Evolutionary conservation across 1,140 invertebrate species (phyloP).

Genomic region (Elymnias hypermnestra): DNA sequence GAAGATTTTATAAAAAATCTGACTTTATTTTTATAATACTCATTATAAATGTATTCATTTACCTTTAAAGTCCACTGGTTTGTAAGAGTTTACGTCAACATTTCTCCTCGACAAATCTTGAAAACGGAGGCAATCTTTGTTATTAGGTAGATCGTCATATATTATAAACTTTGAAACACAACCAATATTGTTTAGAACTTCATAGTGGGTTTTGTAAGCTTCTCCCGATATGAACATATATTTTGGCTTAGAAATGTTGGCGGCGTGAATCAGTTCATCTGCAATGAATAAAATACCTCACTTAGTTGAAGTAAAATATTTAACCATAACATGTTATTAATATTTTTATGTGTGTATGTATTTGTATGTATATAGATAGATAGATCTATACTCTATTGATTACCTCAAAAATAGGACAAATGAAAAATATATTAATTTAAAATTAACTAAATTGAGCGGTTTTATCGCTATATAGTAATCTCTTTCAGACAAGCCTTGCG

Average conservation of each 20-base stretch:
- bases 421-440: no score
- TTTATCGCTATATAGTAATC: no score
- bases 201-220: constrained; percentile 27
- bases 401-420: no score
- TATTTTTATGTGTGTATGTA: no score
- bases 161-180: constrained; percentile 30
- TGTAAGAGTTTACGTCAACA: constrained; percentile 26
- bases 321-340: neutral
- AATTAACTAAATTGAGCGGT: no score
- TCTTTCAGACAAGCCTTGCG: no score
- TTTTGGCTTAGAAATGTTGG: constrained; percentile 43
- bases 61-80: constrained; percentile 35
- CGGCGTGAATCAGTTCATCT: constrained; percentile 43
- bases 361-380: no score
- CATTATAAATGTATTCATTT: no score
- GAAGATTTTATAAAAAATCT: no score
- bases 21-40: no score
- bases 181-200: constrained; percentile 26
- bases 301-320: neutral
- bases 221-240: constrained; percentile 43
- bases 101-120: constrained; percentile 24
- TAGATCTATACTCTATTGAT: no score
- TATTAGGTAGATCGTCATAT: constrained; percentile 24
- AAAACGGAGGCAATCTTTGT: constrained; percentile 20
- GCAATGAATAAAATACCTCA: constrained; percentile 17